These are phyloP conservation scores for Theristicus caerulescens DNA, from an alignment of 2,113 vertebrate genomes.

Conservation along the genomic window DNA sequence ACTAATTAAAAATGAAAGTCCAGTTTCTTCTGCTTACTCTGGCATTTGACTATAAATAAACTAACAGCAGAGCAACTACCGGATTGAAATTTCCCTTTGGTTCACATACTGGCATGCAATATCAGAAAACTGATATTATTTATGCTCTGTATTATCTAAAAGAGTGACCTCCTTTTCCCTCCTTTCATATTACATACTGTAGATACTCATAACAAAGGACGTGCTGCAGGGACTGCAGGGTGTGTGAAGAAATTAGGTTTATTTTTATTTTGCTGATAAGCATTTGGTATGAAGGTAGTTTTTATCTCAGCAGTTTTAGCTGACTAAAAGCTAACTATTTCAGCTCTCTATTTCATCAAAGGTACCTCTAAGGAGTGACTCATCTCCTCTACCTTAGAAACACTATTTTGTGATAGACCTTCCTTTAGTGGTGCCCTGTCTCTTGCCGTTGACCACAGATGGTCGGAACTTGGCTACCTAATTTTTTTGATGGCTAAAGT, in stretches of 20 bases:
- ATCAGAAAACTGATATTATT: not conserved
- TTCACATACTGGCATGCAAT: not conserved
- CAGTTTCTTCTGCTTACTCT: not conserved
- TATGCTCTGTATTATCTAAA: not conserved
- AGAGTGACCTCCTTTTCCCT: not conserved
- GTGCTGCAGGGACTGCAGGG: not conserved
- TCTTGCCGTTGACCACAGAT: not conserved
- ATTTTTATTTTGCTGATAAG: not conserved
- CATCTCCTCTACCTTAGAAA: not conserved
- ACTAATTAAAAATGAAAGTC: not conserved
- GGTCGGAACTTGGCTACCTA: not conserved
- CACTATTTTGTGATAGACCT: not conserved
- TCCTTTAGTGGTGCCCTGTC: not conserved
- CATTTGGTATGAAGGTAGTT: not conserved
- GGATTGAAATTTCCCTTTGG: not conserved
- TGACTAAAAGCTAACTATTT: not conserved
- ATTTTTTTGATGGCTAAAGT: not conserved
- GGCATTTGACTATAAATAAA: not conserved
- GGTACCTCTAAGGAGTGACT: not conserved
- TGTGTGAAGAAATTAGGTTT: not conserved
- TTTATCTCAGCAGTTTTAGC: not conserved
- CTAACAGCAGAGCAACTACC: not conserved
- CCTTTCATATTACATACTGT: not conserved
- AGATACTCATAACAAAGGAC: not conserved
- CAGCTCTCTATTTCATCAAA: not conserved